A percentile compares a stretch with the other conserved stretches of the same genome.
Conservation (phyloP, 2,113 vertebrate species). For the Rattus rattus region DNA sequence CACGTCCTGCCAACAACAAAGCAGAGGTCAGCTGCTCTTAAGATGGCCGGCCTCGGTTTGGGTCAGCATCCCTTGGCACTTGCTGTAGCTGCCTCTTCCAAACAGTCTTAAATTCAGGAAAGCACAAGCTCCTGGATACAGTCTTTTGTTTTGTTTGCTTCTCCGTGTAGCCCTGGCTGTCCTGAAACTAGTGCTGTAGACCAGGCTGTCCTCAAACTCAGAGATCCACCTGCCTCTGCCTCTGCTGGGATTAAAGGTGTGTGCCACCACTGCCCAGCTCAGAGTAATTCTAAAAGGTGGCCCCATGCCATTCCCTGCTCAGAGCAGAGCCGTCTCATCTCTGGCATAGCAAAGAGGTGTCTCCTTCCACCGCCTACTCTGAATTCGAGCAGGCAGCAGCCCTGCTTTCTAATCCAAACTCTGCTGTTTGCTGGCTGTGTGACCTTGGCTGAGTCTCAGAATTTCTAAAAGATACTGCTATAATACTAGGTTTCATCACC, state of each 20-base stretch:
- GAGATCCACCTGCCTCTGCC: not conserved
- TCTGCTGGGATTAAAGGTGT: not conserved
- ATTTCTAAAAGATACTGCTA: not conserved
- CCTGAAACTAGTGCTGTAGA: not conserved
- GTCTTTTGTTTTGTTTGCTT: not conserved
- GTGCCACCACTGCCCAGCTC: not conserved
- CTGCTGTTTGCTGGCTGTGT: not conserved
- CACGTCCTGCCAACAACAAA: not conserved
- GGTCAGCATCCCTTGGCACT: not conserved
- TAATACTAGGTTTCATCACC: not conserved
- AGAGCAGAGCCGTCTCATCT: not conserved
- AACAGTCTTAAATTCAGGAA: constrained; percentile 26
- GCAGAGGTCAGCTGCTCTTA: not conserved
- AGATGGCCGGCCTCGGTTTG: not conserved
- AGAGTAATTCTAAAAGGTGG: not conserved
- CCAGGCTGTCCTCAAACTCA: not conserved
- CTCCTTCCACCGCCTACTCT: not conserved
- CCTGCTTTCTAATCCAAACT: not conserved
- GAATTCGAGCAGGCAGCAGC: not conserved
- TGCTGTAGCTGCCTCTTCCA: not conserved
- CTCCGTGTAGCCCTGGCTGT: not conserved
- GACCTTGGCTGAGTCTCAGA: not conserved
- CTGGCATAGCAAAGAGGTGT: not conserved
- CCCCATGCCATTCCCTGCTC: not conserved
- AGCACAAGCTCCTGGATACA: not conserved